Percentiles rank a stretch among this genome's conserved stretches.
These are phyloP conservation scores for Samia ricini DNA, from an alignment of 1,140 invertebrate species.

Conservation along the genomic window DNA sequence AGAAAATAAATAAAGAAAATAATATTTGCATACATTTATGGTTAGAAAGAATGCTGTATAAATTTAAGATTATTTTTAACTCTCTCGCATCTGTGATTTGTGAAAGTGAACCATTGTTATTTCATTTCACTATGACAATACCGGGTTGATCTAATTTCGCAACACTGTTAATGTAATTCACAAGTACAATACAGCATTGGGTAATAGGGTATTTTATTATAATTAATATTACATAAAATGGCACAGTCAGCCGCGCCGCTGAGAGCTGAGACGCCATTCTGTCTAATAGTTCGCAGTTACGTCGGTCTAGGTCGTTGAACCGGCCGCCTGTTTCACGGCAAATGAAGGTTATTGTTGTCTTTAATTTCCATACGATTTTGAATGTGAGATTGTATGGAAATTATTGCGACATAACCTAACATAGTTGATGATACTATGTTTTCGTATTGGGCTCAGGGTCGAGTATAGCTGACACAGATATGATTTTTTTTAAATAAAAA, in stretches of 20 bases:
- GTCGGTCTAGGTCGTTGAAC: slow-evolving; percentile 18
- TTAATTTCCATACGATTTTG: not conserved
- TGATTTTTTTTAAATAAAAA: not conserved
- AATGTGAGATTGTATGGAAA: slow-evolving; percentile 1
- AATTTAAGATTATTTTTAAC: too few relatives aligned
- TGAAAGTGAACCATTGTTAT: not conserved
- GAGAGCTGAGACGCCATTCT: slow-evolving; percentile 15
- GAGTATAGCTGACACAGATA: not conserved
- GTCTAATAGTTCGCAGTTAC: slow-evolving; percentile 17
- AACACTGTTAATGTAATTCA: not conserved
- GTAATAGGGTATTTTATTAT: not conserved
- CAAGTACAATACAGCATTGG: not conserved
- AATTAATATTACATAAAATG: not conserved
- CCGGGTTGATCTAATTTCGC: not conserved
- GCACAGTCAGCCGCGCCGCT: not conserved
- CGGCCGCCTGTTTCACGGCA: not conserved
- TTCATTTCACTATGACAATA: not conserved
- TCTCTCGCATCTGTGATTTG: too few relatives aligned
- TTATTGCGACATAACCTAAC: not conserved
- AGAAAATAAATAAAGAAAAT: too few relatives aligned
- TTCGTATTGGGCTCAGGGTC: not conserved
- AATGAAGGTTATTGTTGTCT: not conserved
- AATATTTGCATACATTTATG: too few relatives aligned
- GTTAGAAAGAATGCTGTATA: too few relatives aligned
- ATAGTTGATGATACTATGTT: not conserved